Evolutionary conservation across 2,888 invertebrate genomes (phyloP), one percentile per base, ranked within the genome.

Genomic region (Macropis europaea): DNA sequence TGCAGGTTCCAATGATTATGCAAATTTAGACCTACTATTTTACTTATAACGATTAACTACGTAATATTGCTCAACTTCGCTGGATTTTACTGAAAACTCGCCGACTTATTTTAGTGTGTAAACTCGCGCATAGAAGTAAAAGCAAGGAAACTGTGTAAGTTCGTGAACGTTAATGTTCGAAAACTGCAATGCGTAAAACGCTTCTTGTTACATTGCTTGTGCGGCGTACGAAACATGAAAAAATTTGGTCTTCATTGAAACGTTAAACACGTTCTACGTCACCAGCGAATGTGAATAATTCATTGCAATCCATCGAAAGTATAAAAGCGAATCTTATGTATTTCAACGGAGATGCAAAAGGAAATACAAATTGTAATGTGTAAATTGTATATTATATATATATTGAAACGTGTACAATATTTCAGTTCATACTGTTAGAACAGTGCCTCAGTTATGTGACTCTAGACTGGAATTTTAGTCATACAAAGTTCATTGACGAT

Each of bases 51-150:
- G 50, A 34, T 9, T 15, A 26, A 43, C 34, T 72, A 40, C 11
- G 36, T 63, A 48, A 63, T 11, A n/a, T 64, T 73, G 59, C 59
- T 72, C 64, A 64, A 72, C 38, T 48, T 36, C 34, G 42, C 42
- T 72, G 19, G 17, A 48, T n/a, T 32, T 43, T 53, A 34, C 11
- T 28, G 26, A 9, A 36, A 50, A 38, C 2, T 26, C 9, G n/a
- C 28, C 15, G n/a, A 50, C 50, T 28, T 45, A 2, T 38, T 40
- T 62, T 15, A 36, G 28, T 32, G 19, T 26, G 22, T 26, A 19
- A 30, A 24, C 1, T 43, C 30, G 53, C 9, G 15, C 17, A 42
- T 56, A 30, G 22, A 28, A 19, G 5, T 26, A 28, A 15, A 45
- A 32, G 47, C 5, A 26, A 32, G 11, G 24, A n/a, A 52, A 4